Conservation (phyloP, 2,888 invertebrate genomes). For the Fragum fragum region DNA sequence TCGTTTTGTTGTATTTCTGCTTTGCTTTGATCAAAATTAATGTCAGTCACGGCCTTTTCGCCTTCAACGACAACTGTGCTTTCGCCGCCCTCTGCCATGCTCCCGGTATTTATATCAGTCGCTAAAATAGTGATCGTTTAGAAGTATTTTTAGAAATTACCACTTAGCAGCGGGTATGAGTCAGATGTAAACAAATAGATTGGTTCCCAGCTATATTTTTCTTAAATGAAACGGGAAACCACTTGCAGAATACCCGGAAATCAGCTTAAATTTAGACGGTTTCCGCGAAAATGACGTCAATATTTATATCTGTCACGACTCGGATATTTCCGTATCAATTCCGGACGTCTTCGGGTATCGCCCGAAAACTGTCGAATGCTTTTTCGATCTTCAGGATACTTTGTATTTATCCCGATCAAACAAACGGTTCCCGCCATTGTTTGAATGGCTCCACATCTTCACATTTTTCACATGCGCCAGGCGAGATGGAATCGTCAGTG, state of each 20-base stretch:
- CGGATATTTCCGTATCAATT: no score
- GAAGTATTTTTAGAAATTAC: constrained; percentile 21
- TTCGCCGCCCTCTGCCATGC: constrained; percentile 68
- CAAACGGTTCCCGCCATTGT: not conserved
- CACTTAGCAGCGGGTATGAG: not conserved
- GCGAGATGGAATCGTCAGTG: constrained; percentile 50
- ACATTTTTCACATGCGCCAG: not conserved
- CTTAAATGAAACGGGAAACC: not conserved
- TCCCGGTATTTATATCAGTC: constrained; percentile 18
- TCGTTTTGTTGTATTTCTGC: not conserved
- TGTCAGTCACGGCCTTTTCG: constrained; percentile 8
- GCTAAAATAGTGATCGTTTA: constrained; percentile 18
- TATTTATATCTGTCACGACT: no score
- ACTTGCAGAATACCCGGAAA: constrained; percentile 15
- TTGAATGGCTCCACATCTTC: not conserved
- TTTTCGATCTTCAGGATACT: not conserved
- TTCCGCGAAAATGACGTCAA: constrained; percentile 57
- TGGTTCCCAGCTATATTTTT: not conserved
- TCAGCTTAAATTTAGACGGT: constrained; percentile 36
- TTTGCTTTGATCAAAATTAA: not conserved
- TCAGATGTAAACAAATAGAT: not conserved
- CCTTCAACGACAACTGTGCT: not conserved
- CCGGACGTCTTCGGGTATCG: no score
- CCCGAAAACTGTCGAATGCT: no score
- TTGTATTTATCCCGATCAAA: not conserved